Conservation (phyloP, 2,113 vertebrate genomes). For the Hyaena hyaena region DNA sequence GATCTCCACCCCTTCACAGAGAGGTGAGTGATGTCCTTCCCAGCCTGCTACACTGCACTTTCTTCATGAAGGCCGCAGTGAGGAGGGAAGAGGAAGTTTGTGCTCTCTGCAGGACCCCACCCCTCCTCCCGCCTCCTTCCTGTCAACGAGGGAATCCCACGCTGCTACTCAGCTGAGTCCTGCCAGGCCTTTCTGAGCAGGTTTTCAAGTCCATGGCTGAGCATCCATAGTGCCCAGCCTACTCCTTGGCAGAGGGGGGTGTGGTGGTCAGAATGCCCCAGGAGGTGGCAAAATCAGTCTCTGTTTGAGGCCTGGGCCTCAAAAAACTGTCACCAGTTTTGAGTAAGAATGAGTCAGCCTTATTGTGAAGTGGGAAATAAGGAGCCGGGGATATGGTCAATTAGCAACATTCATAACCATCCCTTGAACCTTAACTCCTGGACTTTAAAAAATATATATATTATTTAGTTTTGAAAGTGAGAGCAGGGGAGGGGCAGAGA, state of each 20-base stretch:
- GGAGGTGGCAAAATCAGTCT: neutral
- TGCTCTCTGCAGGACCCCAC: neutral
- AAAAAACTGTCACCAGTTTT: neutral
- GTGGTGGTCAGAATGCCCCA: neutral
- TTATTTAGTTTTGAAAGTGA: no score
- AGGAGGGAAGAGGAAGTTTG: neutral
- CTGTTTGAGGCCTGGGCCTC: neutral
- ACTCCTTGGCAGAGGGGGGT: neutral
- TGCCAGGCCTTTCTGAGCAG: neutral
- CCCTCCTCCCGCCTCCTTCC: neutral
- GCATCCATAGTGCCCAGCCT: neutral
- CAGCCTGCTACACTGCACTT: rapidly evolving
- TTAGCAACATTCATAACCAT: neutral
- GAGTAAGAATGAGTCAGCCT: neutral
- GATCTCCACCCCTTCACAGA: neutral
- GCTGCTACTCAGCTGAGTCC: neutral
- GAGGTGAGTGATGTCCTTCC: neutral
- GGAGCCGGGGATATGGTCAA: neutral
- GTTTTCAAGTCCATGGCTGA: rapidly evolving
- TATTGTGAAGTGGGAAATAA: no score
- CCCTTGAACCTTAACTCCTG: neutral
- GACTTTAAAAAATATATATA: neutral
- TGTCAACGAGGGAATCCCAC: rapidly evolving
- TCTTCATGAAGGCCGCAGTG: neutral
- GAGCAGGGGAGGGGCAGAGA: no score